phyloP scores from a whole-genome alignment of 1,140 invertebrate genomes.

The Lepidurus arcticus region DNA sequence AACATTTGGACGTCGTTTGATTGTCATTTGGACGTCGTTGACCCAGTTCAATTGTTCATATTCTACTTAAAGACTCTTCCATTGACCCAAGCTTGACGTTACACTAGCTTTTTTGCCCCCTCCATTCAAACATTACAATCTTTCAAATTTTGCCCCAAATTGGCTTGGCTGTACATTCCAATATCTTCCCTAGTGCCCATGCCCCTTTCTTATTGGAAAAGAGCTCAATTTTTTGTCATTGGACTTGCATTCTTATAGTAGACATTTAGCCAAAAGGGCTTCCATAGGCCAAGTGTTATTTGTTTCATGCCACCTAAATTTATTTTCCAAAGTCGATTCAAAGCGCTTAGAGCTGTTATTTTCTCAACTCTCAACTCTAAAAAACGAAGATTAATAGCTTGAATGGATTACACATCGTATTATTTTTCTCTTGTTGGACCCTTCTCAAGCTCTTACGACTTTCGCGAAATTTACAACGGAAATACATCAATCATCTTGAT shows the following conservation, averaged over 20 bases:
- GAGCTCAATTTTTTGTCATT: not conserved
- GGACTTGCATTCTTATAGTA: not conserved
- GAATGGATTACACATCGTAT: not conserved
- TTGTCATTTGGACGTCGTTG: not conserved
- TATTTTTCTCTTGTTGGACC: not conserved
- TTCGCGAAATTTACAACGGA: not conserved
- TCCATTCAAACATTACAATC: not conserved
- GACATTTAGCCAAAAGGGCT: not conserved
- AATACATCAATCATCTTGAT: slow-evolving; percentile 34
- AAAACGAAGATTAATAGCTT: not conserved
- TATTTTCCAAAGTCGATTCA: not conserved
- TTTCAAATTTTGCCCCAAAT: not conserved
- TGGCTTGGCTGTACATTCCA: slow-evolving; percentile 12
- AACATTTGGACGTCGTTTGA: not conserved
- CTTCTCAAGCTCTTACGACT: not conserved
- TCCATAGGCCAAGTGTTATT: not conserved
- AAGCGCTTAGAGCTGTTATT: not conserved
- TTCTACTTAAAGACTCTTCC: not conserved
- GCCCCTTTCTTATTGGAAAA: not conserved
- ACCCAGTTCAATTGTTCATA: not conserved
- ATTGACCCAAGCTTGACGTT: not conserved
- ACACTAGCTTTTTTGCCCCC: not conserved
- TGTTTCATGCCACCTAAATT: not conserved
- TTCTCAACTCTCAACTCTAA: not conserved
- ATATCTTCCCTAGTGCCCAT: not conserved